A percentile compares a stretch with the other conserved stretches of the same genome.
Conservation (phyloP, 2,888 invertebrate species). For the Drosophila limbata region DNA sequence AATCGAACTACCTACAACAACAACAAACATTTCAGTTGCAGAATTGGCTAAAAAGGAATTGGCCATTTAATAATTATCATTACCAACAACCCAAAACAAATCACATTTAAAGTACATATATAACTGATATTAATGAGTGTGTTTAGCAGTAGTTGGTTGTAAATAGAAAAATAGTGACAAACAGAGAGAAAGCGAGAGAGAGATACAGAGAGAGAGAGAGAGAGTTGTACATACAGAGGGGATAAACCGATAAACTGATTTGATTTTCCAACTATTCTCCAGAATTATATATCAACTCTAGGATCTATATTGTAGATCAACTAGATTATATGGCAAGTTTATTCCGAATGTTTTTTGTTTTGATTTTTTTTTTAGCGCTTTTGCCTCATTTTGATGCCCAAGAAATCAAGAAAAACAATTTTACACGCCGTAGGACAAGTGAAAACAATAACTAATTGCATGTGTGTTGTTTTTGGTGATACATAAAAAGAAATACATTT, state of each 20-base stretch:
- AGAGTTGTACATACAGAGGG: constrained; percentile 9
- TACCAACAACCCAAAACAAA: background rate
- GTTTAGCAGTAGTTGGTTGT: constrained; percentile 47
- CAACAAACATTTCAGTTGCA: constrained; percentile 9
- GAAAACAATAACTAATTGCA: constrained; percentile 68
- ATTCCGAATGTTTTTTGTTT: constrained; percentile 4
- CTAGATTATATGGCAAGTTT: background rate
- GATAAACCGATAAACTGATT: background rate
- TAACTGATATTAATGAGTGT: constrained; percentile 39
- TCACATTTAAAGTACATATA: constrained; percentile 1
- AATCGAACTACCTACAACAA: constrained; percentile 54
- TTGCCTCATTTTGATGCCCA: constrained; percentile 35
- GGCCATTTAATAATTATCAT: constrained; percentile 7
- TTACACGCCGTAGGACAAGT: constrained; percentile 31
- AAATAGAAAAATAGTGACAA: constrained; percentile 12
- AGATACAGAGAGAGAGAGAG: too few relatives aligned
- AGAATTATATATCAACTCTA: background rate
- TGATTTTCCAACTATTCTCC: background rate
- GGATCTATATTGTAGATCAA: constrained; percentile 1
- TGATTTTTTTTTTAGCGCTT: constrained; percentile 23
- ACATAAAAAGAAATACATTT: constrained; percentile 54
- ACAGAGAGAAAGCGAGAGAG: background rate
- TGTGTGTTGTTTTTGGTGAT: constrained; percentile 70
- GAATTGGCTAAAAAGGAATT: constrained; percentile 25
- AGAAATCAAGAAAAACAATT: constrained; percentile 7